Base-by-base conservation (phyloP, 2,888 invertebrate species). In the Drosophila birchii region DNA sequence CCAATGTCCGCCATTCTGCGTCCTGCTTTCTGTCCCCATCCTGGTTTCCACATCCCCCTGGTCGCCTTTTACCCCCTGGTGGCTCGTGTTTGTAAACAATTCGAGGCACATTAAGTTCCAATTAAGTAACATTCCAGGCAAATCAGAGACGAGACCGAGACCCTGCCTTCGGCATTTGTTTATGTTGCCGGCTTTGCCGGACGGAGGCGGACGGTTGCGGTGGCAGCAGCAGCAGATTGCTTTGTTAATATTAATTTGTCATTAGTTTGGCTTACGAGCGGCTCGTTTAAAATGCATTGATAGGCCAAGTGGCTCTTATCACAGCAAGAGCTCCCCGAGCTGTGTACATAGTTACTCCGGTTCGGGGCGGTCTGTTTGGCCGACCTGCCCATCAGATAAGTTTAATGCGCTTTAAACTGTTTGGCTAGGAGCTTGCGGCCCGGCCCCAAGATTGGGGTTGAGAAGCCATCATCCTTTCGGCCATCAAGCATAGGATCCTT, bases 171-270 rank as follows among this genome's bases (percentile, higher is more conserved):
- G 66, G 45, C 55, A 59, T 67, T 74, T 67, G 59, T 66, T 57
- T 67, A 64, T 67, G 56, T 66, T 72, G 67, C 70, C 75, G 71
- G 55, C 73, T 9, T 67, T 76, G 80, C 75, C 60, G 79, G 72
- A 44, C 57, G 34, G 73, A 26, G 45, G 16, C 26, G 34, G 34
- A 5, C 57, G 41, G 56, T 39, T 29, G 41, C 11, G 20, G 41
- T 11, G 5, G n/a, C 26, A n/a, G 44, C 49, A 44, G 23, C 58
- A 63, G 36, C 73, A 81, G 85, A 84, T 86, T 89, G 88, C 89
- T 87, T 87, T 87, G 88, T 86, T 86, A 88, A 89, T 89, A 86
- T 86, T 86, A 86, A 86, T 89, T 86, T 86, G 82, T 78, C 89
- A 86, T 86, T 86, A 85, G 87, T 78, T 80, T 81, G 59, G 81